Conservation (phyloP, 2,888 invertebrate species). For the Synanthedon andrenaeformis region DNA sequence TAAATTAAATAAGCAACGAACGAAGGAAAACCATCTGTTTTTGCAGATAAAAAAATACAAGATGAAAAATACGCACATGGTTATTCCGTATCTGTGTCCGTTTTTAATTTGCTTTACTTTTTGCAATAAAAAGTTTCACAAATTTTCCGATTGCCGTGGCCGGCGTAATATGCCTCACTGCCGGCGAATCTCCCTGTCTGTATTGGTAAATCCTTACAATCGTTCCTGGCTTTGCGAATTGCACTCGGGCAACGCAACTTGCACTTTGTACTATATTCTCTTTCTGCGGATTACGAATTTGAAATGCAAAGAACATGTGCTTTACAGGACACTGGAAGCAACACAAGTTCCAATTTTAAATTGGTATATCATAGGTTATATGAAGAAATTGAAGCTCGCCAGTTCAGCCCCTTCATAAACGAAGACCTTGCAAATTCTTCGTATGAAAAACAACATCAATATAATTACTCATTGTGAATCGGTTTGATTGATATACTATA, state of each 20-base stretch:
- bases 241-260: constrained; percentile 38
- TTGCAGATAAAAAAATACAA: too few species aligned
- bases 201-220: constrained; percentile 60
- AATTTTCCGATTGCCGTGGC: not conserved
- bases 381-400: too few species aligned
- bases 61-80: too few species aligned
- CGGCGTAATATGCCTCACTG: constrained; percentile 16
- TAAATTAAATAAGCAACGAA: too few species aligned
- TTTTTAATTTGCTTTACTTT: not conserved
- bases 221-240: constrained; percentile 49
- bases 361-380: not conserved
- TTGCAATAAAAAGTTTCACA: not conserved
- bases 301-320: constrained; percentile 3
- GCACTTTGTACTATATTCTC: constrained; percentile 44
- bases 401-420: too few species aligned
- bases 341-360: not conserved
- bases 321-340: too few species aligned
- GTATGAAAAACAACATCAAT: too few species aligned
- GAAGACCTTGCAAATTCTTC: too few species aligned
- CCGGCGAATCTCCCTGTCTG: constrained; percentile 32
- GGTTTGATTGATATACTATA: too few species aligned
- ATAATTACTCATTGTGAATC: too few species aligned
- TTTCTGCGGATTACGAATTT: constrained; percentile 27
- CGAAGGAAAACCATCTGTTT: too few species aligned
- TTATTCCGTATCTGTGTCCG: too few species aligned